Evolutionary conservation across 2,888 invertebrate genomes (phyloP).

Genomic region (Thecophora atra): DNA sequence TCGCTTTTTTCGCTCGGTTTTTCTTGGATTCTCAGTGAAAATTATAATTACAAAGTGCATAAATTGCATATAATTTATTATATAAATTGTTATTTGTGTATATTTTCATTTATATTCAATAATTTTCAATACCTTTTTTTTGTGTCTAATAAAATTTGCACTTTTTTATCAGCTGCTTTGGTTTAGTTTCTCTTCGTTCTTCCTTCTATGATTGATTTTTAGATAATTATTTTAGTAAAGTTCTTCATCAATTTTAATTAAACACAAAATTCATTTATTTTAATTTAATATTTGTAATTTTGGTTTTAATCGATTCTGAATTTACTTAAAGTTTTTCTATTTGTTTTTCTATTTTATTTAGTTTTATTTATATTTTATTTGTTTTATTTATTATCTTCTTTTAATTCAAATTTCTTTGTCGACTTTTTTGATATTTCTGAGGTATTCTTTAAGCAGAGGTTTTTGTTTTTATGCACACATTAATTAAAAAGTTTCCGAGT

Average conservation of each 20-base stretch:
- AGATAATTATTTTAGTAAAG: not conserved
- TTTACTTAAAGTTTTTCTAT: not conserved
- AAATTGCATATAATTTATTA: not conserved
- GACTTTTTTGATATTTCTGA: not conserved
- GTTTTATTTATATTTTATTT: not conserved
- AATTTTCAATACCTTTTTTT: constrained; percentile 17
- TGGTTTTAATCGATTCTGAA: not conserved
- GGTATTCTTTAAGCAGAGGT: not conserved
- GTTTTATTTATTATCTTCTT: not conserved
- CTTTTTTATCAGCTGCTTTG: constrained; percentile 21
- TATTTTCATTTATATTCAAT: not conserved
- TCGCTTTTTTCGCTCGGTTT: not conserved
- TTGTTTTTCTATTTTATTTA: not conserved
- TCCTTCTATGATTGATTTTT: not conserved
- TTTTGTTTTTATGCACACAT: no score
- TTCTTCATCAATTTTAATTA: no score
- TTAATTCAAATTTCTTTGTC: no score
- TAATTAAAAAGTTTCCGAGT: no score
- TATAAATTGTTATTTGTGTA: not conserved
- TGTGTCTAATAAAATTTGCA: constrained; percentile 24
- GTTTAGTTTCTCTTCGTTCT: not conserved
- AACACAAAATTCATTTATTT: no score
- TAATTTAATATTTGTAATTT: not conserved
- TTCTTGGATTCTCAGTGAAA: not conserved
- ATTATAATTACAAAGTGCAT: not conserved